Conservation (phyloP, 1,140 invertebrate genomes). For the Globodera ellingtonae region DNA sequence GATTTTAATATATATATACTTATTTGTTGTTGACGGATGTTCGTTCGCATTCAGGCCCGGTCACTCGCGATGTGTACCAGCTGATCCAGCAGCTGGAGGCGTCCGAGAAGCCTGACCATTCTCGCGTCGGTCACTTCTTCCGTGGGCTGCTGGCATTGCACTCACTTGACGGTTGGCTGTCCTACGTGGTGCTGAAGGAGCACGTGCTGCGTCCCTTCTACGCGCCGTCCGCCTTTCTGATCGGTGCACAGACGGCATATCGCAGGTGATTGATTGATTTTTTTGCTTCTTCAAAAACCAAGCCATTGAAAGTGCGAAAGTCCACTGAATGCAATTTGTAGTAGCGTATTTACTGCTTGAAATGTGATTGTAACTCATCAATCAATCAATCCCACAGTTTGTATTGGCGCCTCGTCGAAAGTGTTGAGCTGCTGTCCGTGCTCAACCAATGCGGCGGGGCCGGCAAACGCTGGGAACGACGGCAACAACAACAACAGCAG, state of each 20-base stretch:
- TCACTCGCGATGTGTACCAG: constrained; percentile 51
- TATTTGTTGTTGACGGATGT: not conserved
- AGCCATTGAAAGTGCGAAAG: too few species aligned
- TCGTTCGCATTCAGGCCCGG: constrained; percentile 30
- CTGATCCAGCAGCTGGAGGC: constrained; percentile 55
- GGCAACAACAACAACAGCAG: not conserved
- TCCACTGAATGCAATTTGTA: too few species aligned
- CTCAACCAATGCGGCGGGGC: constrained; percentile 31
- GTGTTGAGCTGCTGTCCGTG: constrained; percentile 61
- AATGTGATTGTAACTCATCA: too few species aligned
- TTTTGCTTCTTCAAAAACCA: too few species aligned
- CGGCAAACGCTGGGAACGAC: constrained; percentile 6
- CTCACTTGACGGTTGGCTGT: constrained; percentile 43
- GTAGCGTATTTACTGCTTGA: too few species aligned
- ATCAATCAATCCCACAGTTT: constrained; percentile 23
- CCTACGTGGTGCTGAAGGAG: constrained; percentile 64
- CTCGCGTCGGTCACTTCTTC: constrained; percentile 57
- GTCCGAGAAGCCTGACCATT: constrained; percentile 59
- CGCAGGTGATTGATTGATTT: constrained; percentile 30
- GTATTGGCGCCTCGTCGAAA: constrained; percentile 59
- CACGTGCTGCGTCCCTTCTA: constrained; percentile 53
- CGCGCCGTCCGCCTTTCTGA: constrained; percentile 53
- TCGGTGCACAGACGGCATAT: constrained; percentile 58
- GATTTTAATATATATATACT: too few species aligned
- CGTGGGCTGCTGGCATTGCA: constrained; percentile 50